These are phyloP conservation scores for Sesamia nonagrioides DNA, from an alignment of 1,140 invertebrate species.

Conservation along the genomic window DNA sequence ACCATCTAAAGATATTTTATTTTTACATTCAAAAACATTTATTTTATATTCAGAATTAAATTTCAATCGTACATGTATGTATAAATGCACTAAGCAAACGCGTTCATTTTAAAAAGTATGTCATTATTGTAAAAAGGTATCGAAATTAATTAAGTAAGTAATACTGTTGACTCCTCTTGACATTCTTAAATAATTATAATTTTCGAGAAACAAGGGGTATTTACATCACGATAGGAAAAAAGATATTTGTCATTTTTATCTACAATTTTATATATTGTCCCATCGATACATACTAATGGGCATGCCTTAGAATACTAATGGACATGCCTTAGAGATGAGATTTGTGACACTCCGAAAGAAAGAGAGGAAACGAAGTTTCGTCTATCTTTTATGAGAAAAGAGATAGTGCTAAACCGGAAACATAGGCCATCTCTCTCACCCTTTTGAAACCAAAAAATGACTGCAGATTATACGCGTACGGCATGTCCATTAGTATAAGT, in stretches of 20 bases:
- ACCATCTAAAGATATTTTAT: constrained; percentile 56
- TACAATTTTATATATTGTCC: constrained; percentile 45
- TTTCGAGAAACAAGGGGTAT: constrained; percentile 50
- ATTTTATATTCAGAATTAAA: constrained; percentile 52
- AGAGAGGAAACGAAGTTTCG: no score
- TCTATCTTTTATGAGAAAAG: no score
- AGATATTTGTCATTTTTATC: constrained; percentile 33
- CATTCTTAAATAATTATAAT: constrained; percentile 60
- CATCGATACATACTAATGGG: no score
- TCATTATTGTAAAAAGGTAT: constrained; percentile 78
- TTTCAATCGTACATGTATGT: constrained; percentile 58
- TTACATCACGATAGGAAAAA: constrained; percentile 15
- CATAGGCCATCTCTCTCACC: no score
- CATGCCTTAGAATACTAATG: no score
- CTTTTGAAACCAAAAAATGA: no score
- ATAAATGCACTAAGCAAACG: constrained; percentile 66
- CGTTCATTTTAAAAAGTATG: constrained; percentile 56
- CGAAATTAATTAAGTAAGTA: constrained; percentile 82
- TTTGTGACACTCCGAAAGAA: no score
- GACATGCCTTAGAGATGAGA: no score
- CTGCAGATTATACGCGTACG: no score
- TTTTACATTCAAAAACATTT: constrained; percentile 55
- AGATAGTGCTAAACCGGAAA: no score
- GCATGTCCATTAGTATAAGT: no score
- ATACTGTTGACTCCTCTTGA: constrained; percentile 82